Base-by-base conservation (phyloP, 2,888 invertebrate species). In the Watsonalla cultraria region DNA sequence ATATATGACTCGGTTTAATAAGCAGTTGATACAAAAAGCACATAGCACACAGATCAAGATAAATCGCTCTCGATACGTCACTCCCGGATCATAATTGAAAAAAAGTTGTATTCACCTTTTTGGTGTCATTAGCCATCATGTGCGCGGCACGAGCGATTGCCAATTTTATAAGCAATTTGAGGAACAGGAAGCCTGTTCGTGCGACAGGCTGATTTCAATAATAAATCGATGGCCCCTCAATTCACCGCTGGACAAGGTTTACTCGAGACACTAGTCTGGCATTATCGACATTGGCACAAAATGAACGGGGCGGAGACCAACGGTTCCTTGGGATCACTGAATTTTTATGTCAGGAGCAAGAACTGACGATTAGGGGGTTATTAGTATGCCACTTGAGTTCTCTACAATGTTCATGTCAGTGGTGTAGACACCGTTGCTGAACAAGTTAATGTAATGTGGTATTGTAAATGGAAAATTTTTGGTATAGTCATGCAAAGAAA, bases 151-250 rank as follows among this genome's bases (percentile, higher is more conserved):
- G 86, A 84, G 88, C 81, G 86, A 66, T 80, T 68, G 80, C 82
- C 88, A 88, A 90, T 89, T 88, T 90, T 78, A 79, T 82, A 81
- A 79, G 78, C 82, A 88, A 89, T 89, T 89, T 88, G 67, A 72
- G 58, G 73, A 80, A 76, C 87, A 84, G 85, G 82, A 83, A 86
- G 83, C 78, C 69, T 65, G 74, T 81, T 75, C 78, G 80, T 78
- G 84, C 80, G 83, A 79, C 81, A 76, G 79, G 72, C 80, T 83
- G 82, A 86, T 87, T 89, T 88, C 80, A 87, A 88, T 89, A 89
- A 88, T 87, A 90, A 89, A 90, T 89, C 85, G 87, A 84, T 81
- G 80, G 72, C 67, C 68, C 74, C 80, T 78, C 82, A 82, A 82
- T 76, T 80, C 78, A 82, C 71, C 67, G 68, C 66, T 66, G 74